Percentiles rank a stretch among this genome's conserved stretches.
These are phyloP conservation scores for Euwallacea fornicatus DNA, from an alignment of 1,140 invertebrate species.

Conservation along the genomic window DNA sequence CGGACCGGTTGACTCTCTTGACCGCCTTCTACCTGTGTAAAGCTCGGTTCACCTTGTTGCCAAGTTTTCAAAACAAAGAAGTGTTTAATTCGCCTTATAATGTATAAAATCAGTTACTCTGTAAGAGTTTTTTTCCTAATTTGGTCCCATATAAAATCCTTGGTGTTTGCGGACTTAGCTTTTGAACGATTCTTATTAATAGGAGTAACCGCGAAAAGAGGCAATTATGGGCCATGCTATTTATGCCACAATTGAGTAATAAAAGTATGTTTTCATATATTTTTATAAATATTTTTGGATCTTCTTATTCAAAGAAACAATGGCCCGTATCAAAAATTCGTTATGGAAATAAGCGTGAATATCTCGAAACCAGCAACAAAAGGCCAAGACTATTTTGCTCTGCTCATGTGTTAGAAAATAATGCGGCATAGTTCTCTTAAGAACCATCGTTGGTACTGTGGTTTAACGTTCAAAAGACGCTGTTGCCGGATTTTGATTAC, in stretches of 20 bases:
- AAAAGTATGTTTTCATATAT: too few relatives aligned
- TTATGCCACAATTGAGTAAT: too few relatives aligned
- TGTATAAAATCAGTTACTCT: too few relatives aligned
- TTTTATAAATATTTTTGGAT: too few relatives aligned
- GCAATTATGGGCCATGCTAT: too few relatives aligned
- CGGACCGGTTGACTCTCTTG: slow-evolving; percentile 32
- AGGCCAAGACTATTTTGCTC: background rate
- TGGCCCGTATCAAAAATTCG: background rate
- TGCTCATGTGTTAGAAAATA: slow-evolving; percentile 6
- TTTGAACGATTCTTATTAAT: too few relatives aligned
- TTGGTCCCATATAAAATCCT: too few relatives aligned
- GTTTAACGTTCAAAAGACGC: background rate
- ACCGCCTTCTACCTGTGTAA: slow-evolving; percentile 34
- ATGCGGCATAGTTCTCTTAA: background rate
- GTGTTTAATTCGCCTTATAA: too few relatives aligned
- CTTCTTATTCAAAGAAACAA: too few relatives aligned
- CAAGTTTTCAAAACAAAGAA: slow-evolving; percentile 27
- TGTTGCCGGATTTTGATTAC: slow-evolving; percentile 2
- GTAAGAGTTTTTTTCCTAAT: too few relatives aligned
- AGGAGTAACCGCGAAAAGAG: too few relatives aligned
- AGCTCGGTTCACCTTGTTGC: slow-evolving; percentile 19
- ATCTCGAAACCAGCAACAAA: background rate
- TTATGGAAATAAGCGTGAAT: slow-evolving; percentile 1
- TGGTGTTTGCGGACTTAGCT: too few relatives aligned
- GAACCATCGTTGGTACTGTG: background rate